Evolutionary conservation across 2,888 invertebrate genomes (phyloP), one percentile per base, ranked within the genome.

Genomic region (Macaria liturata): DNA sequence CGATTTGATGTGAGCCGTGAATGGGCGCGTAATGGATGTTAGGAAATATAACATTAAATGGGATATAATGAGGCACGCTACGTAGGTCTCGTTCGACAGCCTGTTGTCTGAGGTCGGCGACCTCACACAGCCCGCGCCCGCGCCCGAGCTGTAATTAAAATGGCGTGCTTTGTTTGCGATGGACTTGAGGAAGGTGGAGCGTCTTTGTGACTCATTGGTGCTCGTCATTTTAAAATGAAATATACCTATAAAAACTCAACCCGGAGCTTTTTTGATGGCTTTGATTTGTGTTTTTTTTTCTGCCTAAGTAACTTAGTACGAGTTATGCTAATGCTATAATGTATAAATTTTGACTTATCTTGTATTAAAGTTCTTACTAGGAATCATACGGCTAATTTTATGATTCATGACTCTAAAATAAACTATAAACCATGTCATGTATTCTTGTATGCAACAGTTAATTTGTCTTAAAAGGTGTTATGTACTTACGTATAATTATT

Each of bases 11-110:
- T 78, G 66, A 64, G 74, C 61, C 74, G 75, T 85, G 81, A 86
- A 85, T 86, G 85, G 80, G 80, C 78, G 78, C 73, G 73, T 87
- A 86, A 88, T 87, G 87, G 86, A 79, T 69, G 82, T 69, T 79
- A 78, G 75, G 73, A 81, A 88, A 83, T 86, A 87, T 84, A 84
- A 86, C 85, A 88, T 86, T 86, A 87, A 86, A 84, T 82, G 78
- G 75, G 74, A 77, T 76, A 77, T 86, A 87, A 89, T 86, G 83
- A 86, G 83, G 34, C 34, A 37, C 34, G 34, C 81, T 83, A 81
- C 84, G 83, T 85, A 84, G 83, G 74, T 75, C 78, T 83, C 80
- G 78, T 76, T 81, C 78, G 82, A 78, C 73, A 53, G 54, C 71
- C 79, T 83, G 81, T 86, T 86, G 86, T 86, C 84, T 75, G 61